These are phyloP conservation scores for Protaetia brevitarsis DNA, from an alignment of 1,140 invertebrate species.

Conservation along the genomic window DNA sequence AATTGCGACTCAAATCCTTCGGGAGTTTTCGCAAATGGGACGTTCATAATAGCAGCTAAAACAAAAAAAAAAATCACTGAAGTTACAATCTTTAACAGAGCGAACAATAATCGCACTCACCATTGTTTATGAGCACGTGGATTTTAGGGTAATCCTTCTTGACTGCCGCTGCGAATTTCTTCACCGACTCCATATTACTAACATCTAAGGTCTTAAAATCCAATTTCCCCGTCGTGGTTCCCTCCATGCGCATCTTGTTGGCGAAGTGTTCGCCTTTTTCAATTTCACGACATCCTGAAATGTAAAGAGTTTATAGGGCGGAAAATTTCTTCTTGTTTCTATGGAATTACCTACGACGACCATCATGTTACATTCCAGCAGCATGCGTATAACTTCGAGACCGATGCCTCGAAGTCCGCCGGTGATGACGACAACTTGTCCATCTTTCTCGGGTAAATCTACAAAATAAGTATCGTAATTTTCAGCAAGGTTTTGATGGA, in stretches of 20 bases:
- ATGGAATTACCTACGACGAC: slow-evolving; percentile 77
- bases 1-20: slow-evolving; percentile 84
- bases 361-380: slow-evolving; percentile 76
- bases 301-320: slow-evolving; percentile 19
- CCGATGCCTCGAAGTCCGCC: slow-evolving; percentile 87
- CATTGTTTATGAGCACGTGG: slow-evolving; percentile 79
- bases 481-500: no score
- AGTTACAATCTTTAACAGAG: slow-evolving; percentile 31
- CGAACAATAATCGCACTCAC: slow-evolving; percentile 53
- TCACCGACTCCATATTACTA: slow-evolving; percentile 68
- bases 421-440: slow-evolving; percentile 79
- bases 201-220: slow-evolving; percentile 57
- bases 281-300: slow-evolving; percentile 65
- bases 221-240: slow-evolving; percentile 51
- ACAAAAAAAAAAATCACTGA: slow-evolving; percentile 31
- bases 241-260: slow-evolving; percentile 53
- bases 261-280: slow-evolving; percentile 58
- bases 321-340: no score
- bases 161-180: slow-evolving; percentile 68
- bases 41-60: slow-evolving; percentile 83
- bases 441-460: slow-evolving; percentile 58
- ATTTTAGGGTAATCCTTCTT: slow-evolving; percentile 62
- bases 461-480: no score
- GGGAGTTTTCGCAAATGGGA: slow-evolving; percentile 67
- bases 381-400: slow-evolving; percentile 70